Base-by-base conservation (phyloP, 2,888 invertebrate genomes). In the Sycophila texana region DNA sequence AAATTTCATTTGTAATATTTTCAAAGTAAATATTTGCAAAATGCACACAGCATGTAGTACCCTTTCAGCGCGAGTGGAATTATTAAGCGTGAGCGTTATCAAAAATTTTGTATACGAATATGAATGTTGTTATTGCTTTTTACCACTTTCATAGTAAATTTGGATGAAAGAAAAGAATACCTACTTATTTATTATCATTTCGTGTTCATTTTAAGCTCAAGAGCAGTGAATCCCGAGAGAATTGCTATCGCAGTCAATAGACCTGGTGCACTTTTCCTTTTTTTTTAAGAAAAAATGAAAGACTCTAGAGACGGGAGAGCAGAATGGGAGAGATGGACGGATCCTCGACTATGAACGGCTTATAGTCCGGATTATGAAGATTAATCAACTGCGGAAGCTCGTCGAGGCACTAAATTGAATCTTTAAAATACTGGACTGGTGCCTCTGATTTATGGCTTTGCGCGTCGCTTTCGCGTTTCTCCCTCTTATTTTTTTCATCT, bases 361-460 rank as follows among this genome's bases (percentile, higher is more conserved):
- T 70, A 78, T 71, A 78, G 72, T 68, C 71, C 72, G 85, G 86
- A 88, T 87, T 87, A 88, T 86, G 87, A 87, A 87, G 87, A 88
- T 88, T 88, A 88, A 88, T 88, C 87, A 87, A 87, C 86, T 84
- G 84, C 83, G 83, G 85, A 84, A 85, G 84, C 83, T 84, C 85
- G 83, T 82, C 83, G 84, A 84, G 84, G 86, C 85, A 84, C 85
- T 86, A 86, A 87, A 87, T 87, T 87, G 86, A 87, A 87, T 87
- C 84, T 84, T 84, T 83, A 83, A 84, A 84, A 83, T 83, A 83
- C 84, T 83, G 85, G 80, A 66, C 82, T 65, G 77, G 58, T 55
- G 47, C 72, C 63, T 75, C 83, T 87, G 87, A 87, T 86, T 87
- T 86, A 87, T 87, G 84, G 85, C 83, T 83, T 65, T 82, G 82